These are phyloP conservation scores for Squalus acanthias DNA, from an alignment of 2,797 vertebrate species.

Conservation along the genomic window DNA sequence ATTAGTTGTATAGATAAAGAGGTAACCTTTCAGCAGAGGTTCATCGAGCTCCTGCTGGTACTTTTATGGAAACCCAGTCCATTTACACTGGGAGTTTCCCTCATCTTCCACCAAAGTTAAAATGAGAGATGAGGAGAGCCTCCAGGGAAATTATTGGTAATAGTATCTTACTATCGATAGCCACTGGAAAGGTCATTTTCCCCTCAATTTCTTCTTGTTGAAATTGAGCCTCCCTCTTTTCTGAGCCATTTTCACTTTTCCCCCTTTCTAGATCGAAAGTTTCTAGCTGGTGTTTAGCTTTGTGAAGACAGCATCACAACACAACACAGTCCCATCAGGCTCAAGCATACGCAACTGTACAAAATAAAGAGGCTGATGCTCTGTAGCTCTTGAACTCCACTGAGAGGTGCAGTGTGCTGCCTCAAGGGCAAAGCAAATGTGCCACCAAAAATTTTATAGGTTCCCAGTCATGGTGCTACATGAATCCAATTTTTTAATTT, in stretches of 20 bases:
- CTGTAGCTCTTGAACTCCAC: no score
- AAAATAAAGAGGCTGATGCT: background rate
- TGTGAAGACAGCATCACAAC: background rate
- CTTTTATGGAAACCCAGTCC: no score
- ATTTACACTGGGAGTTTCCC: background rate
- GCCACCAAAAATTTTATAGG: background rate
- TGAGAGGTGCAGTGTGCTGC: background rate
- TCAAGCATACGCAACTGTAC: background rate
- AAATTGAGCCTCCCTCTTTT: background rate
- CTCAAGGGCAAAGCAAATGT: background rate
- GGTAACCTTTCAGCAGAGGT: no score
- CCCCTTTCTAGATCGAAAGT: background rate
- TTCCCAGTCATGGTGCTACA: no score
- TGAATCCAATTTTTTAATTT: background rate
- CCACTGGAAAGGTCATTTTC: background rate
- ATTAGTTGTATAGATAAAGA: no score
- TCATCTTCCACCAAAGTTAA: background rate
- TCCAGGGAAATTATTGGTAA: background rate
- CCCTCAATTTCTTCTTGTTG: background rate
- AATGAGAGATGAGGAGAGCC: background rate
- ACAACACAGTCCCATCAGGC: background rate
- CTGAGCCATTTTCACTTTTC: background rate
- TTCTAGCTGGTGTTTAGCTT: background rate
- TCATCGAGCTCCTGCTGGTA: no score
- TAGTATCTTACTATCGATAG: no score